Percentiles rank a stretch among this genome's conserved stretches.
Conservation (phyloP, 2,113 vertebrate species). For the Ptyas mucosa region DNA sequence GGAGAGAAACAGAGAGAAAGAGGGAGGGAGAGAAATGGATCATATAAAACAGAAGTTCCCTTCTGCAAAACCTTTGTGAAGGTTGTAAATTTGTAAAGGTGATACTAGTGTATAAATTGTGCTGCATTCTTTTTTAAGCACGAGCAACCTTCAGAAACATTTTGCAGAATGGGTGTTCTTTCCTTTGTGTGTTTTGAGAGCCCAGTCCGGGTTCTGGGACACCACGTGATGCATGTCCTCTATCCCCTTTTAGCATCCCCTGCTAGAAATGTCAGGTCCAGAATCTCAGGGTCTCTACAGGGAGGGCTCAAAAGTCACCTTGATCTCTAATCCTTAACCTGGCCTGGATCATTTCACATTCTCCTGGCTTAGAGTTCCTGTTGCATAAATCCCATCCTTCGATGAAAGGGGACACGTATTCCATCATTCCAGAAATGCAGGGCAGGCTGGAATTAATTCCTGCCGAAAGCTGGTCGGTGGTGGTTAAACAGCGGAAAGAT, state of each 20-base stretch:
- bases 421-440: not conserved
- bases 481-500: not conserved
- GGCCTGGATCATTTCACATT: not conserved
- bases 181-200: not conserved
- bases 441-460: not conserved
- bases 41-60: not conserved
- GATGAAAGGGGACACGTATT: not conserved
- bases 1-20: no score
- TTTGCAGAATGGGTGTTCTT: not conserved
- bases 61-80: not conserved
- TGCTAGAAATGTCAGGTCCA: not conserved
- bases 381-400: not conserved
- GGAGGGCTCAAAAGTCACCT: not conserved
- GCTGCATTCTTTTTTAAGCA: not conserved
- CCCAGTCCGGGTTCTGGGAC: not conserved
- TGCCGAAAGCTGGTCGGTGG: not conserved
- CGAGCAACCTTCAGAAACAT: not conserved
- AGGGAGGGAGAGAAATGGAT: not conserved
- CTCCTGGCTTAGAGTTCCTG: not conserved
- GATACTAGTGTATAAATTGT: not conserved
- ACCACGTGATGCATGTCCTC: not conserved
- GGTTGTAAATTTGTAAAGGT: not conserved
- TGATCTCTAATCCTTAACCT: not conserved
- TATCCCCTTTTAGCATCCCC: not conserved
- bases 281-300: not conserved